Conservation (phyloP, 1,140 invertebrate species). For the Frieseomelitta varia region DNA sequence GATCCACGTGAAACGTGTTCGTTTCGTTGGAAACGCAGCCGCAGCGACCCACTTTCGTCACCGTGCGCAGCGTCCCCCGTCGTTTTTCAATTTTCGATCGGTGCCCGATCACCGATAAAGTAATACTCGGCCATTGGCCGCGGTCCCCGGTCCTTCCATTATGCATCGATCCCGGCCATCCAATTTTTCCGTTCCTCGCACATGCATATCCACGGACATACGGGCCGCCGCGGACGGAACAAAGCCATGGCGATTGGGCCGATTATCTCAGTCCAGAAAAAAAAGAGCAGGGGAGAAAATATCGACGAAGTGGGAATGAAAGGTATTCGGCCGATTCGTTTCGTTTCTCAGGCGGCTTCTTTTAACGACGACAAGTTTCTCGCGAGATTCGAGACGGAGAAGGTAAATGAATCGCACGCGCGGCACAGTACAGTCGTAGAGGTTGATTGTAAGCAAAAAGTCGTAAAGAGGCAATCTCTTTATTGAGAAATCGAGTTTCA, state of each 20-base stretch:
- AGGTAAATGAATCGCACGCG: too few relatives aligned
- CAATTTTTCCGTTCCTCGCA: slow-evolving; percentile 54
- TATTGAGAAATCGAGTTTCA: too few relatives aligned
- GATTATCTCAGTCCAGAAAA: slow-evolving; percentile 45
- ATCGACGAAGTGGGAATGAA: slow-evolving; percentile 7
- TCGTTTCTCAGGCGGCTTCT: slow-evolving; percentile 10
- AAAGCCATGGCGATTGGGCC: slow-evolving; percentile 54
- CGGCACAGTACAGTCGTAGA: too few relatives aligned
- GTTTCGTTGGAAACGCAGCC: neutral
- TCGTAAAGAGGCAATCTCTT: too few relatives aligned
- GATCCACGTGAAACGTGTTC: neutral
- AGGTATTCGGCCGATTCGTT: slow-evolving; percentile 50
- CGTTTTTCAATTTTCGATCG: slow-evolving; percentile 67
- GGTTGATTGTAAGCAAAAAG: too few relatives aligned
- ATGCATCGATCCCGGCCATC: slow-evolving; percentile 55
- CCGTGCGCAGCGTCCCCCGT: slow-evolving; percentile 5
- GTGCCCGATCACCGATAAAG: slow-evolving; percentile 57
- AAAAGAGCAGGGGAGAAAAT: slow-evolving; percentile 15
- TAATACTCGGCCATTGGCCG: slow-evolving; percentile 62
- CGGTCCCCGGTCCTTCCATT: slow-evolving; percentile 53
- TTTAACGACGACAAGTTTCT: neutral
- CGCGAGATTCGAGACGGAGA: too few relatives aligned
- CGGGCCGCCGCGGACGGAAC: slow-evolving; percentile 35
- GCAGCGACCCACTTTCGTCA: slow-evolving; percentile 57
- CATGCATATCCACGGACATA: slow-evolving; percentile 47